phyloP scores from a whole-genome alignment of 64 coral and sea anemone genomes.

The Trachythela sp. region DNA sequence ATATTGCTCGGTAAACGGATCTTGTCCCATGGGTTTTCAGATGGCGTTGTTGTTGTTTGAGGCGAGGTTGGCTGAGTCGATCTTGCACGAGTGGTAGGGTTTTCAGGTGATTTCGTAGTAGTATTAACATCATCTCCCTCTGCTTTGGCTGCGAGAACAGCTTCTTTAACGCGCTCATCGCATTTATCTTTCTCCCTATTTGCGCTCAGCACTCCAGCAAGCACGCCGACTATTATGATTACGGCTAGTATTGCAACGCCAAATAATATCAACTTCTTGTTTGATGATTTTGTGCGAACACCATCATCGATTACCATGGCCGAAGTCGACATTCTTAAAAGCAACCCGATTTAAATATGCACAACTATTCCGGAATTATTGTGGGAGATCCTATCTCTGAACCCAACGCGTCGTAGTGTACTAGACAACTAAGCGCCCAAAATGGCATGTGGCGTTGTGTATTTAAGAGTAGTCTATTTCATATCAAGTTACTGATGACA shows the following conservation, averaged over 20 bases:
- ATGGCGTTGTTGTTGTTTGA: not conserved
- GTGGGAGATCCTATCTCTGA: too few relatives aligned
- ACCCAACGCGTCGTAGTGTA: too few relatives aligned
- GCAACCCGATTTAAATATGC: not conserved
- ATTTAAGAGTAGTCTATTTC: too few relatives aligned
- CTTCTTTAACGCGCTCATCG: not conserved
- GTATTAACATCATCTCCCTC: not conserved
- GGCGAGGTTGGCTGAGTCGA: not conserved
- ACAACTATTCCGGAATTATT: too few relatives aligned
- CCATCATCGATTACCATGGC: not conserved
- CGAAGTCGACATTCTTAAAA: not conserved
- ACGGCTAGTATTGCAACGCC: not conserved
- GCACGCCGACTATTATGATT: not conserved
- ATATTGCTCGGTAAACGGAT: not conserved
- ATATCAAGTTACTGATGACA: too few relatives aligned
- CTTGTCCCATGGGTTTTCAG: not conserved
- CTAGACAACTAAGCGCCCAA: too few relatives aligned
- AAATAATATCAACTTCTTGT: not conserved
- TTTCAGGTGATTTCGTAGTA: not conserved
- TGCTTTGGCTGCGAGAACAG: not conserved
- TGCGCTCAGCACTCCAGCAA: not conserved
- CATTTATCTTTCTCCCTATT: not conserved
- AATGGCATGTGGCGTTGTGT: too few relatives aligned
- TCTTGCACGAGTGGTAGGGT: not conserved
- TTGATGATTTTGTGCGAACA: not conserved